Percentiles rank a stretch among this genome's conserved stretches.
phyloP scores from a whole-genome alignment of 2,113 vertebrate genomes.

The Hippocampus comes region DNA sequence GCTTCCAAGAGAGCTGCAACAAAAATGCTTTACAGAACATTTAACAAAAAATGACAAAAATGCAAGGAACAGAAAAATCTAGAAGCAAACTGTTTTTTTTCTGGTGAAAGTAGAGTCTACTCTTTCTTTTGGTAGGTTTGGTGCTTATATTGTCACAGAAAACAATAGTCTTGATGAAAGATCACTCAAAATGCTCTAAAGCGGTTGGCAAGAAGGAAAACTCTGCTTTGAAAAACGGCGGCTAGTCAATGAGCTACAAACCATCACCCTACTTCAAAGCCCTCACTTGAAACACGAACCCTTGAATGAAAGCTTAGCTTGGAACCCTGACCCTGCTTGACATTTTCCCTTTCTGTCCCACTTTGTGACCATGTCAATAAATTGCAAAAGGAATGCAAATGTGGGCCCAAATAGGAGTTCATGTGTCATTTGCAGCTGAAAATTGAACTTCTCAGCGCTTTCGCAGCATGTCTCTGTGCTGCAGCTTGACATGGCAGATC shows the following conservation, averaged over 20 bases:
- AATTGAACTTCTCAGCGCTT: background rate
- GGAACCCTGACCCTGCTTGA: background rate
- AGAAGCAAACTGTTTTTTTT: too few relatives aligned
- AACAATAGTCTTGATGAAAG: too few relatives aligned
- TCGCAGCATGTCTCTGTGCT: conserved; percentile 3
- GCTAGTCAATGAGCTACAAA: background rate
- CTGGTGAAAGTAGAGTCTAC: too few relatives aligned
- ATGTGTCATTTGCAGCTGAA: background rate
- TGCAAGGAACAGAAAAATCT: too few relatives aligned
- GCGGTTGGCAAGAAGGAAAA: too few relatives aligned
- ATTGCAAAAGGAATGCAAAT: background rate
- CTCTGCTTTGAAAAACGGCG: too few relatives aligned
- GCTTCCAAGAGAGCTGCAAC: too few relatives aligned
- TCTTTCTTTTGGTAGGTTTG: too few relatives aligned
- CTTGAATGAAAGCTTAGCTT: background rate
- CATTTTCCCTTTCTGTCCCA: background rate
- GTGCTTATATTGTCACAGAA: too few relatives aligned
- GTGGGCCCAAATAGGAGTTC: background rate
- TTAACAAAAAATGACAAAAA: too few relatives aligned
- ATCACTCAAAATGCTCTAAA: background rate
- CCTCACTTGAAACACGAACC: background rate
- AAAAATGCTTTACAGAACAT: too few relatives aligned
- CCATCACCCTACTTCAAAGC: background rate
- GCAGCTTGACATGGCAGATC: conserved; percentile 14
- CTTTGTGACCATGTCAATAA: background rate